Base-by-base conservation (phyloP, 2,113 vertebrate genomes). In the Proterorhinus semilunaris region DNA sequence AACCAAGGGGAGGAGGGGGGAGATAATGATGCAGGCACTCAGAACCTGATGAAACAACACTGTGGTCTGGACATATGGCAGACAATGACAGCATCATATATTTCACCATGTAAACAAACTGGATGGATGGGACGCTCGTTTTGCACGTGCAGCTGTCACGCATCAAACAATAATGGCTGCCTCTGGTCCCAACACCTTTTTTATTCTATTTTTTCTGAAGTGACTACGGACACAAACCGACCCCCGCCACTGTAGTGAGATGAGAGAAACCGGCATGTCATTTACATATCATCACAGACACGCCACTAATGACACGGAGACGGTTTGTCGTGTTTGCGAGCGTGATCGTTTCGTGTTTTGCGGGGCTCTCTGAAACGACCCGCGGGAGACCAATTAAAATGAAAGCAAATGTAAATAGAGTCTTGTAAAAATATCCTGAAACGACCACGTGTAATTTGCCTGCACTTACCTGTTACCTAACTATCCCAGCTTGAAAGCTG, bases 221-320 rank as follows among this genome's bases (percentile, higher is more conserved):
- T 9, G 16, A 46, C 8, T 47, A 36, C 27, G n/a, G 16, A 9
- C 44, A 46, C 13, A 47, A 10, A 16, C 2, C 10, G 16, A 42
- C 12, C 9, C 8, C 12, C n/a, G 44, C 21, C 8, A 61, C 8
- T 43, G 53, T 55, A 44, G 45, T 46, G 10, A 46, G 61, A 46
- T 63, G 45, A 48, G 45, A 63, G 15, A 21, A 47, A 12, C 6
- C 3, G 17, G 16, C 15, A 16, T 48, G 61, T 17, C 15, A 45
- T 63, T 17, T 63, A 7, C n/a, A 48, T 47, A 47, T 49, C 48
- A 76, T 62, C 59, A 62, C 11, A 63, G 8, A 3, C 48, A 52
- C 66, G 72, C 51, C 66, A 52, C 68, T 65, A 57, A 72, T 62
- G 68, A 79, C 73, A 66, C 57, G 11, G 47, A 49, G 52, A 69